Percentiles rank a stretch among this genome's conserved stretches.
phyloP scores from a whole-genome alignment of 1,140 invertebrate species.

The Pseudomyrmex cubaensis region DNA sequence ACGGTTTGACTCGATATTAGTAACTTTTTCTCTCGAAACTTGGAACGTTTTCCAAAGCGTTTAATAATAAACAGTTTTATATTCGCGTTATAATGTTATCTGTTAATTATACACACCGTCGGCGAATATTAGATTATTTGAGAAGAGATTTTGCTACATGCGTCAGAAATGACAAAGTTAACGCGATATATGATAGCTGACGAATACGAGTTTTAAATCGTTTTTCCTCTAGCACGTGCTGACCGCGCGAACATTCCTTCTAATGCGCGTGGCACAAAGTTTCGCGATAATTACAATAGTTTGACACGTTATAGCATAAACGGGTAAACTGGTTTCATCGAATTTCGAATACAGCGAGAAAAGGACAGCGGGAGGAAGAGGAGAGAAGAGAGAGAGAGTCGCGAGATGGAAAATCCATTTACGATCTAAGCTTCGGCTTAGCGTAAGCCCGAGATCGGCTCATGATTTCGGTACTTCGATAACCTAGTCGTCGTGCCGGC shows the following conservation, averaged over 20 bases:
- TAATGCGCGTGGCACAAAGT: conserved; percentile 13
- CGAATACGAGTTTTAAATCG: conserved; percentile 28
- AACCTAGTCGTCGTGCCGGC: conserved; percentile 56
- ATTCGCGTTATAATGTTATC: not conserved
- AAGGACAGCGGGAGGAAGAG: not conserved
- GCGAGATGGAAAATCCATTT: conserved; percentile 70
- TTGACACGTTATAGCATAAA: conserved; percentile 62
- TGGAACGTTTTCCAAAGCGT: not conserved
- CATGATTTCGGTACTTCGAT: conserved; percentile 68
- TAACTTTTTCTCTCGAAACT: not conserved
- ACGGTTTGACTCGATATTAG: not conserved
- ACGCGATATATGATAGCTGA: not conserved
- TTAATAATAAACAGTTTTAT: not conserved
- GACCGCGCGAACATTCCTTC: conserved; percentile 19
- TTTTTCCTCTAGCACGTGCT: conserved; percentile 16
- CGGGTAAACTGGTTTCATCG: conserved; percentile 63
- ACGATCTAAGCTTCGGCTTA: conserved; percentile 67
- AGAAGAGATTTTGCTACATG: not conserved
- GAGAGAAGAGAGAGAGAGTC: not conserved
- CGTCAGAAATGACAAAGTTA: not conserved
- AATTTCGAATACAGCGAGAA: not conserved
- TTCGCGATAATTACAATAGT: conserved; percentile 66
- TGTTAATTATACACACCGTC: not conserved
- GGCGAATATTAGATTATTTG: not conserved
- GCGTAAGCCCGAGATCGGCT: conserved; percentile 55